Base-by-base conservation (phyloP, 1,140 invertebrate genomes). In the Drosophila trapezifrons region DNA sequence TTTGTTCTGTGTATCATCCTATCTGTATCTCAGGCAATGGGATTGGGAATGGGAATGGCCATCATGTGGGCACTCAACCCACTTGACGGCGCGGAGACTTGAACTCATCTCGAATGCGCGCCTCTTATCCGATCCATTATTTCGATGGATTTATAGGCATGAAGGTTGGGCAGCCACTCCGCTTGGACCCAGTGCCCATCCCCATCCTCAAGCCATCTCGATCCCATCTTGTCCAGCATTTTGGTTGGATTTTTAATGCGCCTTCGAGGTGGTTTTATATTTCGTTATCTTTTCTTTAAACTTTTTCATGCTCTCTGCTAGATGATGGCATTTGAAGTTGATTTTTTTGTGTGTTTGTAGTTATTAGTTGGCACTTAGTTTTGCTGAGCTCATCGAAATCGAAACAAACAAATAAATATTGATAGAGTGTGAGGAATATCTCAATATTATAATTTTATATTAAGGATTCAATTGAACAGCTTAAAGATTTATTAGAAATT, bases 51-150 rank as follows among this genome's bases (percentile, higher is more conserved):
- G 59, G 45, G 64, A 67, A 69, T 42, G 72, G 51, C 70, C 70
- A 74, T 64, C 72, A 51, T 64, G 65, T 70, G 75, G 75, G 72
- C 78, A 64, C 63, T 67, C 71, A 47, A 37, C 56, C 59, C 67
- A 57, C 66, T 66, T 66, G 58, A 49, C 43, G 59, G 58, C 72
- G 38, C 49, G 64, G 49, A 35, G 49, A 67, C 73, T 67, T 62
- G 46, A 72, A 54, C 67, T 74, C 81, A 73, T 85, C 63, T 76
- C 46, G 65, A 81, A 86, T 86, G 82, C 74, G 49, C 69, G 83
- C 72, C 60, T 73, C 84, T 86, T 87, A 86, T 86, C 83, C 72
- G 84, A 87, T 89, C 84, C 72, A 87, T 87, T 83, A 86, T 76
- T 81, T 78, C 58, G 82, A 81, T 86, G 83, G 69, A 85, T 85